Conservation (phyloP, 2,113 vertebrate species). For the Muntiacus muntjak region DNA sequence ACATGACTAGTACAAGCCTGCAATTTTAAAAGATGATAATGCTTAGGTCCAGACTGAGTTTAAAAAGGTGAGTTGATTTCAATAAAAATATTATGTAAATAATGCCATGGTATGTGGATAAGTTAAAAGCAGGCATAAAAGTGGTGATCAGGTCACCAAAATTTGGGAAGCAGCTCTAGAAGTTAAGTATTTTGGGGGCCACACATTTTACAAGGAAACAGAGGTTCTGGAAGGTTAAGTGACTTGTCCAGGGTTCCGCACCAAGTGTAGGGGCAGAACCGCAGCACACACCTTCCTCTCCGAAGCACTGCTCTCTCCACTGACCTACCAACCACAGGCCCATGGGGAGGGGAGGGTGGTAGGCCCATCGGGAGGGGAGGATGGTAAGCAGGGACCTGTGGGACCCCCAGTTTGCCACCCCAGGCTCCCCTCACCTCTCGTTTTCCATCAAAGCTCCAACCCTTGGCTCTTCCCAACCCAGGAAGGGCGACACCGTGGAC, state of each 20-base stretch:
- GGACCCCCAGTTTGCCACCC: neutral
- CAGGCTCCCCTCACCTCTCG: constrained; percentile 67
- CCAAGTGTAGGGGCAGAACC: neutral
- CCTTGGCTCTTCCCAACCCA: constrained; percentile 74
- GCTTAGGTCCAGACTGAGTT: neutral
- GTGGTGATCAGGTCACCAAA: neutral
- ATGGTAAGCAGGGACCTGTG: neutral
- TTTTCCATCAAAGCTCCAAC: constrained; percentile 76
- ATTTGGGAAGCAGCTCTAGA: neutral
- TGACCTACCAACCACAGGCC: neutral
- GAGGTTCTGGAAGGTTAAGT: neutral
- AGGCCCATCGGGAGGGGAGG: neutral
- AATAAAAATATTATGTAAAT: neutral
- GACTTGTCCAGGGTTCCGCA: neutral
- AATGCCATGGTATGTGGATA: neutral
- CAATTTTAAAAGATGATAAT: constrained; percentile 10
- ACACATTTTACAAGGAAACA: neutral
- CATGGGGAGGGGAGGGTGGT: neutral
- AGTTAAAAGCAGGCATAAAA: neutral
- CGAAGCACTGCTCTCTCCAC: neutral
- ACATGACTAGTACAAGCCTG: neutral
- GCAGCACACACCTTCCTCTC: neutral
- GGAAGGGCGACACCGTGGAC: constrained; percentile 72
- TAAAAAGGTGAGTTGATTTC: constrained; percentile 21
- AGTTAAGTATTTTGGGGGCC: neutral